Percentiles rank a stretch among this genome's conserved stretches.
Evolutionary conservation across 2,113 vertebrate species (phyloP).

Genomic region (Ctenomys sociabilis): DNA sequence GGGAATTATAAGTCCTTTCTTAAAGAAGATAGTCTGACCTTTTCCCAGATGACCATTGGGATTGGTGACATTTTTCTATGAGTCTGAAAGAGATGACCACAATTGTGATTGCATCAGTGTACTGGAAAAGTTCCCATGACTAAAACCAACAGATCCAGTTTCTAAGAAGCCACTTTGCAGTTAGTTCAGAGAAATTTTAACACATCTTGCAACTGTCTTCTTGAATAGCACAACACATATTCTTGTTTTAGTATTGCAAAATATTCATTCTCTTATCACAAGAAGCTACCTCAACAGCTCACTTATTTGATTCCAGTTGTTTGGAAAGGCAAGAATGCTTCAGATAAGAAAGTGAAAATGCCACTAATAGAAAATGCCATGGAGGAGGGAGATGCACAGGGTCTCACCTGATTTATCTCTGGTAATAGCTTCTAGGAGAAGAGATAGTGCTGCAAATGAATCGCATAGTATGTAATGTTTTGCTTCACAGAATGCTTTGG

Average conservation of each 20-base stretch:
- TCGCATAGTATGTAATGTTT: constrained; percentile 48
- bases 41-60: background rate
- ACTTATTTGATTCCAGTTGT: background rate
- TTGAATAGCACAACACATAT: background rate
- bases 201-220: background rate
- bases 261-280: background rate
- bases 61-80: background rate
- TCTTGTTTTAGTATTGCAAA: background rate
- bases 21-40: background rate
- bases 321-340: background rate
- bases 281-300: background rate
- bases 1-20: background rate
- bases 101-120: background rate
- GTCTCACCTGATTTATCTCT: constrained; percentile 60
- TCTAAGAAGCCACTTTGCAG: background rate
- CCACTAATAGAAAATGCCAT: constrained; percentile 30
- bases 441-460: background rate
- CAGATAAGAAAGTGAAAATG: constrained; percentile 63
- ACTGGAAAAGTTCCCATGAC: background rate
- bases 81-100: background rate
- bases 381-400: background rate
- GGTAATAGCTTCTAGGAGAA: constrained; percentile 46
- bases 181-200: background rate
- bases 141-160: background rate
- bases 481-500: constrained; percentile 77